Percentiles rank a stretch among this genome's conserved stretches.
phyloP scores from a whole-genome alignment of 2,113 vertebrate genomes.

The Trochalopteron elliotii region DNA sequence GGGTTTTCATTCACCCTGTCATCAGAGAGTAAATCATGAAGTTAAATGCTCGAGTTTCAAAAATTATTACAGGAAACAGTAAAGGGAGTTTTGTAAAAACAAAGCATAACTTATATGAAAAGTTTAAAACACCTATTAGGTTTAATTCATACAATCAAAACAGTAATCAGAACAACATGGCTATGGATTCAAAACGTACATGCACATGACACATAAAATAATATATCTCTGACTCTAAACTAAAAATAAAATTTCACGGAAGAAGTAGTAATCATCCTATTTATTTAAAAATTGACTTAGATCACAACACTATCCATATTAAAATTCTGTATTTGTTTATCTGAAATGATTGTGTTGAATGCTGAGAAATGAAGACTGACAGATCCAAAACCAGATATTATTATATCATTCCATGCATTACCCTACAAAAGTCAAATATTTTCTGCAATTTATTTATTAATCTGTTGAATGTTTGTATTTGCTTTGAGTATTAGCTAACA shows the following conservation, averaged over 20 bases:
- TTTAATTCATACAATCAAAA: neutral
- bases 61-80: neutral
- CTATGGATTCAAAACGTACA: neutral
- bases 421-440: neutral
- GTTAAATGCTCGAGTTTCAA: neutral
- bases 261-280: neutral
- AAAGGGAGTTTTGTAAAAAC: neutral
- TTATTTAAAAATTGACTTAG: neutral
- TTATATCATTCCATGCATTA: neutral
- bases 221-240: neutral
- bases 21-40: neutral
- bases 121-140: neutral
- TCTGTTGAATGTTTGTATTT: neutral
- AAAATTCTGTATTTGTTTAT: neutral
- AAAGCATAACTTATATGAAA: neutral
- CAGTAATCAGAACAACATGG: neutral
- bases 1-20: neutral
- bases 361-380: neutral
- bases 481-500: neutral
- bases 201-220: neutral
- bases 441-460: neutral
- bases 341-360: neutral
- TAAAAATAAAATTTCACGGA: neutral
- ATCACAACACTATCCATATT: neutral
- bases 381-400: neutral